Conservation (phyloP, 64 coral and sea anemone genomes). For the Montipora sp. region DNA sequence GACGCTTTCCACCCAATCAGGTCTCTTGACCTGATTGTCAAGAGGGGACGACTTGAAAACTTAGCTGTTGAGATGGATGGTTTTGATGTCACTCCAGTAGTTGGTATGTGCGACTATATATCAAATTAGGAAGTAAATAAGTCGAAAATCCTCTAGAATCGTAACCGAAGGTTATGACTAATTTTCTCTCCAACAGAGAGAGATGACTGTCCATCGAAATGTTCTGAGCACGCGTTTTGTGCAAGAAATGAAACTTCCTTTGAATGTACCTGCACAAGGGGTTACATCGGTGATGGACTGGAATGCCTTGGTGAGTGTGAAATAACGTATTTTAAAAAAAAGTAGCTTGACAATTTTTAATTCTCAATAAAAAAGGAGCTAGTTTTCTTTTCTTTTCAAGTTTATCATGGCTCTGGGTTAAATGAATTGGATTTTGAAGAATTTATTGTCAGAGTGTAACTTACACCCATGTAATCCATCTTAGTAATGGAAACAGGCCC, state of each 20-base stretch:
- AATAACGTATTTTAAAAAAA: too few relatives aligned
- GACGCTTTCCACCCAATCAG: slow-evolving; percentile 69
- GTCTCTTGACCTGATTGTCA: slow-evolving; percentile 70
- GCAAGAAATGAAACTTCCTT: slow-evolving; percentile 79
- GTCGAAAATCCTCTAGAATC: too few relatives aligned
- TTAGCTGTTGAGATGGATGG: slow-evolving; percentile 69
- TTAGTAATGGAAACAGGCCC: too few relatives aligned
- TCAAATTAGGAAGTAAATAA: background rate
- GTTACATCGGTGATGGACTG: slow-evolving; percentile 77
- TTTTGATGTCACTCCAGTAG: slow-evolving; percentile 73
- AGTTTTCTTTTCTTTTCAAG: too few relatives aligned
- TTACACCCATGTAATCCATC: too few relatives aligned
- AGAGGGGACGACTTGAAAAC: slow-evolving; percentile 63
- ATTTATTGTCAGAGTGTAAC: too few relatives aligned
- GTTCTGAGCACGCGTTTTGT: slow-evolving; percentile 70
- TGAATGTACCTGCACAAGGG: slow-evolving; percentile 71
- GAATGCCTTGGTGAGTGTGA: slow-evolving; percentile 70
- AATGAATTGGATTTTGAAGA: too few relatives aligned
- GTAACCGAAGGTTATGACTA: too few relatives aligned
- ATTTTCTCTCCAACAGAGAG: slow-evolving; percentile 46
- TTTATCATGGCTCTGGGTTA: too few relatives aligned
- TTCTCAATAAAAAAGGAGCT: too few relatives aligned
- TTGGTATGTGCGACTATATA: slow-evolving; percentile 41
- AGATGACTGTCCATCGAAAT: slow-evolving; percentile 74
- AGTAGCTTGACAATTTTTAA: too few relatives aligned